phyloP scores from a whole-genome alignment of 1,140 invertebrate genomes.

The Calephelis nemesis region DNA sequence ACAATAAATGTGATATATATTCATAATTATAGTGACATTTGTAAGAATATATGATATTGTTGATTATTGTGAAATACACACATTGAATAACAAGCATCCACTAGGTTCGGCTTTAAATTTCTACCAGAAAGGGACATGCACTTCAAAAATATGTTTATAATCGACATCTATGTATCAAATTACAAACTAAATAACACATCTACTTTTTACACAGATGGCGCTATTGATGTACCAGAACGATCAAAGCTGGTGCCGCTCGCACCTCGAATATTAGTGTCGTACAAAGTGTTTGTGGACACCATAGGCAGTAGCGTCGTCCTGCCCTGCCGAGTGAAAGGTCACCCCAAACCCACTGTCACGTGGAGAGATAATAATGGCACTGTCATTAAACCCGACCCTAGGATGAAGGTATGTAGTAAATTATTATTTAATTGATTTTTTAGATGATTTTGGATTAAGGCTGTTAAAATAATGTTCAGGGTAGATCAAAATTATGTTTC shows the following conservation, averaged over 20 bases:
- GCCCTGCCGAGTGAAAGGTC: conserved; percentile 85
- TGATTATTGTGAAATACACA: no score
- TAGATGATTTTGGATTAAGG: no score
- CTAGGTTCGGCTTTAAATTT: no score
- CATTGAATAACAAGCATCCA: no score
- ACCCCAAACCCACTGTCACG: conserved; percentile 82
- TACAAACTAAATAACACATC: not conserved
- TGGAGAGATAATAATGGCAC: conserved; percentile 82
- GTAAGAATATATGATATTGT: no score
- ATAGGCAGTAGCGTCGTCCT: conserved; percentile 84
- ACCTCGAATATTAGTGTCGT: conserved; percentile 80
- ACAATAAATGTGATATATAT: no score
- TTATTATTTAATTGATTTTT: not conserved
- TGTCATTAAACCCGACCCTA: conserved; percentile 69
- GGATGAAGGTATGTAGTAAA: conserved; percentile 73
- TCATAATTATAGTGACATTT: no score
- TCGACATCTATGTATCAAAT: no score
- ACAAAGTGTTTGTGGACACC: conserved; percentile 79
- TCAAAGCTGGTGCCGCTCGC: conserved; percentile 63
- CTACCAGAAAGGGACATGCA: no score
- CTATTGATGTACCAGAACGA: conserved; percentile 53
- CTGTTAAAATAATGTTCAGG: no score
- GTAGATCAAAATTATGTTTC: no score
- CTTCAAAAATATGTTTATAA: no score
- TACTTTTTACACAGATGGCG: conserved; percentile 46